A percentile compares a stretch with the other conserved stretches of the same genome.
Conservation (phyloP, 2,888 invertebrate genomes). For the Calameuta filiformis region DNA sequence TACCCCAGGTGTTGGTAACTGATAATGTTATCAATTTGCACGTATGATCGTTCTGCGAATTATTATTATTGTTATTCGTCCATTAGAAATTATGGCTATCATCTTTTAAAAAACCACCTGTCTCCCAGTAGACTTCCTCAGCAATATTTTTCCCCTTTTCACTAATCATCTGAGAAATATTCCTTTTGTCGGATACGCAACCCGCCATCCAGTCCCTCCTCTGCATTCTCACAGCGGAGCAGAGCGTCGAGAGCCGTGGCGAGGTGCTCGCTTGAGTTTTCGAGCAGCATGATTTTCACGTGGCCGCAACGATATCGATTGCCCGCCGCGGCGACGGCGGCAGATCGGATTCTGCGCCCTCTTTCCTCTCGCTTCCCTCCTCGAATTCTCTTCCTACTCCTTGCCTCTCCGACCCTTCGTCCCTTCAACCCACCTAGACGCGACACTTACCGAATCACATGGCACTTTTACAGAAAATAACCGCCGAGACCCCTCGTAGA, state of each 20-base stretch:
- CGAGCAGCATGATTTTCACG: slow-evolving; percentile 56
- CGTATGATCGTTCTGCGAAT: background rate
- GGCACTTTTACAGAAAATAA: slow-evolving; percentile 27
- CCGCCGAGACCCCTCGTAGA: background rate
- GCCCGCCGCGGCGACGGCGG: slow-evolving; percentile 31
- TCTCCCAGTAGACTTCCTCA: background rate
- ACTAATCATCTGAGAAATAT: background rate
- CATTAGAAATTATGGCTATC: background rate
- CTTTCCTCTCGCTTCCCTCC: slow-evolving; percentile 16
- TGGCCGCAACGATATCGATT: slow-evolving; percentile 54
- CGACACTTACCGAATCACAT: slow-evolving; percentile 40
- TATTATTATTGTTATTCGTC: background rate
- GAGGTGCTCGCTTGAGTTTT: background rate
- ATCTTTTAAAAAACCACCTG: background rate
- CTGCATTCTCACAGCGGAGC: background rate
- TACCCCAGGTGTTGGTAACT: no score
- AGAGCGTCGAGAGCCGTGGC: background rate
- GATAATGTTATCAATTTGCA: background rate
- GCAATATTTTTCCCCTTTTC: background rate
- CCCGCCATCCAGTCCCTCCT: background rate
- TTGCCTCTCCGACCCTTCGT: background rate
- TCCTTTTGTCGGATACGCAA: background rate
- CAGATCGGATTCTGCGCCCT: slow-evolving; percentile 56
- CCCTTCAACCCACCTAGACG: slow-evolving; percentile 24
- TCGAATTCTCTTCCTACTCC: background rate